Conservation (phyloP, 2,888 invertebrate species). For the Cybosia mesomella region DNA sequence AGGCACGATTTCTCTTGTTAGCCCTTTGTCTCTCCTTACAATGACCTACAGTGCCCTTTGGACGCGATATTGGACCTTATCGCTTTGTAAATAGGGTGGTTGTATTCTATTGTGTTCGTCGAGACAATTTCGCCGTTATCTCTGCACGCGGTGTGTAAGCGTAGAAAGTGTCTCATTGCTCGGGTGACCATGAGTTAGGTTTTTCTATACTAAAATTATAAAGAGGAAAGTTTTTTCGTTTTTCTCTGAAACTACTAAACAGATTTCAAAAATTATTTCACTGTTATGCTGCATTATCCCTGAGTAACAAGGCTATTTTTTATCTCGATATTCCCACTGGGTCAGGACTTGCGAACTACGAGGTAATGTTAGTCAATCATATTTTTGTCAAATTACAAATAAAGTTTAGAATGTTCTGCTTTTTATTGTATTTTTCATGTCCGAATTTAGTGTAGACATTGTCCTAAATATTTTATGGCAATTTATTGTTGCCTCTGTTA, state of each 20-base stretch:
- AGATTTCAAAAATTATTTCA: too few relatives aligned
- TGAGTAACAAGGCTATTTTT: too few relatives aligned
- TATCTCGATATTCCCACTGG: too few relatives aligned
- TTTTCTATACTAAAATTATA: not conserved
- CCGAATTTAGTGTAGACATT: not conserved
- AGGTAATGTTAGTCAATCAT: too few relatives aligned
- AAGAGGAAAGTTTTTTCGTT: too few relatives aligned
- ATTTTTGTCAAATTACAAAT: not conserved
- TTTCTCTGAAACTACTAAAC: too few relatives aligned
- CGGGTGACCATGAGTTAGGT: constrained; percentile 53
- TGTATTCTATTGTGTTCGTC: constrained; percentile 55
- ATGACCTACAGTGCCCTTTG: constrained; percentile 50
- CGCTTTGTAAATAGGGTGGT: constrained; percentile 53
- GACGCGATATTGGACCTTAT: constrained; percentile 61
- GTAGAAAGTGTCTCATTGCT: constrained; percentile 79
- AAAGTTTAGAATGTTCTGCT: not conserved
- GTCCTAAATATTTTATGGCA: not conserved
- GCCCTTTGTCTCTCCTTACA: constrained; percentile 60
- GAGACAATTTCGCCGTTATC: constrained; percentile 70
- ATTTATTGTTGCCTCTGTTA: not conserved
- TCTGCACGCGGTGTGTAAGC: constrained; percentile 64
- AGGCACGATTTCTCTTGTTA: constrained; percentile 70
- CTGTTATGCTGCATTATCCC: too few relatives aligned
- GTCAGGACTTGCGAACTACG: too few relatives aligned
- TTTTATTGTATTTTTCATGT: not conserved